Evolutionary conservation across 2,888 invertebrate genomes (phyloP).

Genomic region (Lithophane socia): DNA sequence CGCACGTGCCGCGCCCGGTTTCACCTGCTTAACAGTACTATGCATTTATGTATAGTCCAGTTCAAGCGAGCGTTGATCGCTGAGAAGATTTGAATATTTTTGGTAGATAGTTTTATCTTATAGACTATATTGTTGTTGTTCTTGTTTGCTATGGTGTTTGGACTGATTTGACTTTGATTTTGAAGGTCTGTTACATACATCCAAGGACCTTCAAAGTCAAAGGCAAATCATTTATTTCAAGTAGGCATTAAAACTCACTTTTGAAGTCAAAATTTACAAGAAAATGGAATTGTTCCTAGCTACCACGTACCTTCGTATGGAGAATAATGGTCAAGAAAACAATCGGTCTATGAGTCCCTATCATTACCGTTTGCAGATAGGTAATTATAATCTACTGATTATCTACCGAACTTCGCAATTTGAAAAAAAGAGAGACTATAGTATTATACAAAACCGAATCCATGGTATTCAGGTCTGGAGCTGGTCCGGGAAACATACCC

Average conservation of each 20-base stretch:
- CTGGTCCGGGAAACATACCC: too few species aligned
- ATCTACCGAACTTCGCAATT: background rate
- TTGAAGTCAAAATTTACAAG: background rate
- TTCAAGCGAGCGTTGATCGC: background rate
- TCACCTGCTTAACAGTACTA: conserved; percentile 15
- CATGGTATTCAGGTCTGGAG: too few species aligned
- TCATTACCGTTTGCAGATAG: background rate
- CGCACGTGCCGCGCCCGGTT: conserved; percentile 41
- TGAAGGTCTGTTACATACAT: background rate
- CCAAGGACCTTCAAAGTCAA: background rate
- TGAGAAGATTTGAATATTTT: conserved; percentile 3
- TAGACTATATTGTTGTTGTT: background rate
- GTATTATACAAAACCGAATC: too few species aligned
- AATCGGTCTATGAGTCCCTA: background rate
- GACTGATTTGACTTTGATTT: background rate
- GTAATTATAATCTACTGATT: background rate
- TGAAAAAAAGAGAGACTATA: background rate
- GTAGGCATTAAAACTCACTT: background rate
- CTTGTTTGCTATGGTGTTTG: background rate
- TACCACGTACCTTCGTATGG: background rate
- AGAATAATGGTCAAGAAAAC: background rate
- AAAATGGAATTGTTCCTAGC: background rate
- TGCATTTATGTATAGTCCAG: background rate
- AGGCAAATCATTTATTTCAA: background rate
- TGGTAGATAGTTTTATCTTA: background rate